These are phyloP conservation scores for Hydropsyche betteni DNA, from an alignment of 2,888 invertebrate species.

Conservation along the genomic window DNA sequence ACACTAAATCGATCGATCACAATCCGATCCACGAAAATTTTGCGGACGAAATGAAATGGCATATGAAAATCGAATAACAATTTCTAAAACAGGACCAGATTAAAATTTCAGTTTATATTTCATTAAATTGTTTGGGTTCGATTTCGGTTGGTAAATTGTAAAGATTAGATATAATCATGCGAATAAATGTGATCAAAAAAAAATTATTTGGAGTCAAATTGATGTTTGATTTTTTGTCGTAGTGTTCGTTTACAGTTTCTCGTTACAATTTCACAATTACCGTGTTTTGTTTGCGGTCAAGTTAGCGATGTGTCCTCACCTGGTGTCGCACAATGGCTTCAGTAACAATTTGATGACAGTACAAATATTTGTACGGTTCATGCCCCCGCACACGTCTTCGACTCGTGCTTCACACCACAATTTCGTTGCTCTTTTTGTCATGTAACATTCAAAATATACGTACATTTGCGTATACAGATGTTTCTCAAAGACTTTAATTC, in stretches of 20 bases:
- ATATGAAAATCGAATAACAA: no score
- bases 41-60: no score
- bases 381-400: slow-evolving; percentile 36
- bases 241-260: not conserved
- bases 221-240: not conserved
- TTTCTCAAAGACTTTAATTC: not conserved
- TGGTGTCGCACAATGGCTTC: slow-evolving; percentile 35
- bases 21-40: no score
- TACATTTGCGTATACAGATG: not conserved
- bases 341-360: slow-evolving; percentile 36
- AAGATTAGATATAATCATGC: not conserved
- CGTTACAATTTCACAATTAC: slow-evolving; percentile 10
- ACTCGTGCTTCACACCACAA: slow-evolving; percentile 29
- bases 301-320: slow-evolving; percentile 20
- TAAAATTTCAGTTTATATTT: no score
- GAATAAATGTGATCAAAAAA: not conserved
- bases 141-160: no score
- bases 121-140: no score
- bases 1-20: no score
- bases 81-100: no score
- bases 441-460: not conserved
- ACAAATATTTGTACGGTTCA: slow-evolving; percentile 39
- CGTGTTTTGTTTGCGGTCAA: not conserved
- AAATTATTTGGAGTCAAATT: not conserved
- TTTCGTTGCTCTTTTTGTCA: slow-evolving; percentile 31